Evolutionary conservation across 2,113 vertebrate species (phyloP).

Genomic region (Percopsis transmontana): DNA sequence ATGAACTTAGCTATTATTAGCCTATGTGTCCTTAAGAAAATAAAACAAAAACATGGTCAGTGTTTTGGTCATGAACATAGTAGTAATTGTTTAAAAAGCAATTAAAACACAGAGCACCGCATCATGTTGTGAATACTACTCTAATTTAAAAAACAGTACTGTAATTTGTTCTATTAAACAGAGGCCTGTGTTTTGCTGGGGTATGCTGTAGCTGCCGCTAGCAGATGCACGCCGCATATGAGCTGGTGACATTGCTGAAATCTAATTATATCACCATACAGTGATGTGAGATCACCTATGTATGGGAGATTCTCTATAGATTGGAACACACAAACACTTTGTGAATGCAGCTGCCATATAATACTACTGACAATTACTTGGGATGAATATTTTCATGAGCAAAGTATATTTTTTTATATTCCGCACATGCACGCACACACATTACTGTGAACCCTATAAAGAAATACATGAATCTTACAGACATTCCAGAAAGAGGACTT

Average conservation of each 20-base stretch:
- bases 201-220: slow-evolving; percentile 42
- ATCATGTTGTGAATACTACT: slow-evolving; percentile 9
- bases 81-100: neutral
- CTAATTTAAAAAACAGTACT: neutral
- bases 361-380: neutral
- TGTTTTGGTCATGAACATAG: neutral
- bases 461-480: slow-evolving; percentile 39
- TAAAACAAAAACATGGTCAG: neutral
- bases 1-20: slow-evolving; percentile 18
- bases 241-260: slow-evolving; percentile 63
- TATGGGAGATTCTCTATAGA: slow-evolving; percentile 3
- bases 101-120: neutral
- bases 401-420: neutral
- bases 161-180: slow-evolving; percentile 20
- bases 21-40: neutral
- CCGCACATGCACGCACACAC: slow-evolving; percentile 10
- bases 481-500: slow-evolving; percentile 32
- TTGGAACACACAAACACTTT: neutral
- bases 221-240: slow-evolving; percentile 55
- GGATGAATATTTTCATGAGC: slow-evolving; percentile 4
- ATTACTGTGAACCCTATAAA: slow-evolving; percentile 12
- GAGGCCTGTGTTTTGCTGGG: slow-evolving; percentile 43
- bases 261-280: slow-evolving; percentile 68
- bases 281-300: slow-evolving; percentile 32
- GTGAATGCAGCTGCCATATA: slow-evolving; percentile 2